phyloP scores from a whole-genome alignment of 2,113 vertebrate genomes.

The Lophius piscatorius region DNA sequence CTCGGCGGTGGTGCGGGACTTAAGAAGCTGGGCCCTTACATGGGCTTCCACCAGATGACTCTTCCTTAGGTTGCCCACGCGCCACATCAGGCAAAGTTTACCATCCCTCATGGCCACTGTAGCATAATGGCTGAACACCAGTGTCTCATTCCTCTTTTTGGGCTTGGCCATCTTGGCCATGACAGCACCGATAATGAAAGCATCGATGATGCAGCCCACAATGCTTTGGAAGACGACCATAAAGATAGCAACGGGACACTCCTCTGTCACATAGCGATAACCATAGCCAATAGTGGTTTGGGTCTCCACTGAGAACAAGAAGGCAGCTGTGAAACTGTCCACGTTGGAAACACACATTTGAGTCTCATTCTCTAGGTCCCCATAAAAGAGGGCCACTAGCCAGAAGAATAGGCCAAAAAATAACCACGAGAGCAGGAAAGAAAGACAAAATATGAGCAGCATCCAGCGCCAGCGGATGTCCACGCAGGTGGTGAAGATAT shows the following conservation, averaged over 20 bases:
- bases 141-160: conserved; percentile 95
- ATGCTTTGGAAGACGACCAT: conserved; percentile 98
- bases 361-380: conserved; percentile 86
- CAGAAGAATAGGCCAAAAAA: conserved; percentile 96
- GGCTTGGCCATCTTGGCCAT: conserved; percentile 99
- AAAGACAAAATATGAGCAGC: conserved; percentile 93
- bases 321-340: conserved; percentile 95
- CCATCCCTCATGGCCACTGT: conserved; percentile 93
- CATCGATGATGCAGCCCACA: conserved; percentile 95
- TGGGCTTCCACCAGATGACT: conserved; percentile 97
- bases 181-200: conserved; percentile 95
- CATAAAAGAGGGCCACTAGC: conserved; percentile 91
- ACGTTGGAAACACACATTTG: conserved; percentile 92
- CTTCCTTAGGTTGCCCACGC: conserved; percentile 93
- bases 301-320: conserved; percentile 97
- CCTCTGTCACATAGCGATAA: conserved; percentile 92
- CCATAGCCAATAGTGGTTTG: conserved; percentile 98
- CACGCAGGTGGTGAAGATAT: conserved; percentile 97
- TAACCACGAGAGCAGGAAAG: conserved; percentile 94
- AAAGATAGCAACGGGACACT: conserved; percentile 93
- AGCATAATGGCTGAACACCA: conserved; percentile 94
- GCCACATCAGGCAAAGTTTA: conserved; percentile 98
- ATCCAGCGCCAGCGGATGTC: conserved; percentile 99
- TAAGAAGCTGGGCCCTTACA: conserved; percentile 92
- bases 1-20: conserved; percentile 92